Percentiles rank a stretch among this genome's conserved stretches.
phyloP scores from a whole-genome alignment of 2,888 invertebrate species.

The Teleogryllus oceanicus region DNA sequence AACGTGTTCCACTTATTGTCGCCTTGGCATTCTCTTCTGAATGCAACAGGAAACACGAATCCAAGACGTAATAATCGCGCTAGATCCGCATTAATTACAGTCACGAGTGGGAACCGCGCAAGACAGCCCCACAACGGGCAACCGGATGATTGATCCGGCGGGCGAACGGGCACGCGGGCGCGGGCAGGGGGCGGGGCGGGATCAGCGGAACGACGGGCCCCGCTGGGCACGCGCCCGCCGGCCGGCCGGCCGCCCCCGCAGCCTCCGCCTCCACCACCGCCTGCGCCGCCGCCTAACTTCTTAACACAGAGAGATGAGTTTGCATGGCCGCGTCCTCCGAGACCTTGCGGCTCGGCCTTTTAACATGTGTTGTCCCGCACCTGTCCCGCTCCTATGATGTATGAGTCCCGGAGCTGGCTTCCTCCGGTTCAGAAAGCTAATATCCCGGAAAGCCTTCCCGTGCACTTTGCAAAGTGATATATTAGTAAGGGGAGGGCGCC shows the following conservation, averaged over 20 bases:
- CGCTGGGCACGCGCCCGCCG: neutral
- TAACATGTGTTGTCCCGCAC: slow-evolving; percentile 12
- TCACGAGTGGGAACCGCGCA: no score
- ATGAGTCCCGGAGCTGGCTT: slow-evolving; percentile 23
- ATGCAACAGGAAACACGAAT: no score
- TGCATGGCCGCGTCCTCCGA: slow-evolving; percentile 21
- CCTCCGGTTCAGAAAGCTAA: slow-evolving; percentile 29
- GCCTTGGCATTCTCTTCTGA: no score
- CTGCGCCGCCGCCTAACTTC: slow-evolving; percentile 20
- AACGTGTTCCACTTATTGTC: no score
- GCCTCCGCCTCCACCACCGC: neutral
- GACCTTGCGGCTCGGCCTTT: slow-evolving; percentile 7
- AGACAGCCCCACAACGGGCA: no score
- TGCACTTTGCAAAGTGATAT: slow-evolving; percentile 31
- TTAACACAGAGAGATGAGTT: slow-evolving; percentile 25
- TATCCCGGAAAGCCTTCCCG: slow-evolving; percentile 34
- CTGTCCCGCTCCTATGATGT: slow-evolving; percentile 23
- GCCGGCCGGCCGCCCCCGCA: slow-evolving; percentile 4
- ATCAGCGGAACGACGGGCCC: neutral
- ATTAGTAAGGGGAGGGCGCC: slow-evolving; percentile 23
- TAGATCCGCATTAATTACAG: no score
- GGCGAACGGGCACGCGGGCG: no score
- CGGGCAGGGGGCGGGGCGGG: neutral
- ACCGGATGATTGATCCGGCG: no score
- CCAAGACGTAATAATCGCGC: no score